phyloP scores from a whole-genome alignment of 2,113 vertebrate genomes.

The Spea bombifrons region DNA sequence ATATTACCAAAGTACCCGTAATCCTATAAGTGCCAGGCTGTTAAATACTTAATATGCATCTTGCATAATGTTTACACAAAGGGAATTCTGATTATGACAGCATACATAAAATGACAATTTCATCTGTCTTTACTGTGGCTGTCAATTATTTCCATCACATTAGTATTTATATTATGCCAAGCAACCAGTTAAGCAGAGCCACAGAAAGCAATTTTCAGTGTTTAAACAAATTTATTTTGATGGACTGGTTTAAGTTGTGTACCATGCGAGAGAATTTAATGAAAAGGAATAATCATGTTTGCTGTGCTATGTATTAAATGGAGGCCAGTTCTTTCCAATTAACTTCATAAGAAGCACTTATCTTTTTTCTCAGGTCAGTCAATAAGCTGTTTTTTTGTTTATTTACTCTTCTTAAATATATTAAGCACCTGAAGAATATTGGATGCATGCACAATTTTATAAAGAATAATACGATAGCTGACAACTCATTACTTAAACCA shows the following conservation, averaged over 20 bases:
- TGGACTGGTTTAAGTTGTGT: conserved; percentile 18
- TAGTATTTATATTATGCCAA: conserved; percentile 1
- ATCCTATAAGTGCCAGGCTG: too few species aligned
- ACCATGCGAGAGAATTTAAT: conserved; percentile 13
- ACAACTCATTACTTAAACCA: too few species aligned
- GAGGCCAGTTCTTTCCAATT: conserved; percentile 11
- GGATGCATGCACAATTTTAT: too few species aligned
- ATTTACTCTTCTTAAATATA: background rate
- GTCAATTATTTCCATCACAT: background rate
- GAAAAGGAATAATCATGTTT: conserved; percentile 23
- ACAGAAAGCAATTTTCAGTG: conserved; percentile 18
- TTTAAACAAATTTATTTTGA: conserved; percentile 19
- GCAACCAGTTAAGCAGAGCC: background rate
- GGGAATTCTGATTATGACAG: background rate
- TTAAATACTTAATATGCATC: background rate
- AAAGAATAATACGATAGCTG: too few species aligned
- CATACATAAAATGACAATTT: background rate
- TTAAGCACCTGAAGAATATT: too few species aligned
- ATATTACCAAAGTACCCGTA: too few species aligned
- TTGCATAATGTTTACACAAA: background rate
- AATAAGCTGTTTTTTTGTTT: background rate
- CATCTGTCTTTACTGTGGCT: background rate
- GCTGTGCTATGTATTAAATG: conserved; percentile 15
- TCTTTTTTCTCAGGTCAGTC: background rate
- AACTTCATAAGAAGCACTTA: conserved; percentile 6